Evolutionary conservation across 2,797 vertebrate species (phyloP).

Genomic region (Myotis myotis): DNA sequence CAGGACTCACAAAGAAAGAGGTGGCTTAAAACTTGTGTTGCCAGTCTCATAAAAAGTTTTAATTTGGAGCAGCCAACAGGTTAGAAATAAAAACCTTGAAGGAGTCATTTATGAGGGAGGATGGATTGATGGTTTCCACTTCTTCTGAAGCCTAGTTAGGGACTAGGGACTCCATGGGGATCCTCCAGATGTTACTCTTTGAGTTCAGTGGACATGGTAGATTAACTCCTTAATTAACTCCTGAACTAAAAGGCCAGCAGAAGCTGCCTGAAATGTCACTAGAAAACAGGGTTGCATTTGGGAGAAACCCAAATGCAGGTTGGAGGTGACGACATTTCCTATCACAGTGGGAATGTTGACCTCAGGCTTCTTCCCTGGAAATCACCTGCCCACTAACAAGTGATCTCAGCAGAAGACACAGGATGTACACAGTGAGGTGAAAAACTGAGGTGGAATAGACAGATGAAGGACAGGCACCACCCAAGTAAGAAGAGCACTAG

Average conservation of each 20-base stretch:
- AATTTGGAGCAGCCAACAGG: not conserved
- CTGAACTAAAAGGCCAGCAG: not conserved
- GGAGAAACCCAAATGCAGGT: not conserved
- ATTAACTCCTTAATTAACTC: not conserved
- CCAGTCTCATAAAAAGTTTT: not conserved
- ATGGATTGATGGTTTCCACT: not conserved
- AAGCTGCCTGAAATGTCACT: not conserved
- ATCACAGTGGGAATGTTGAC: not conserved
- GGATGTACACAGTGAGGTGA: fast-evolving
- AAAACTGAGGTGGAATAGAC: not conserved
- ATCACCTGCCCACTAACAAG: not conserved
- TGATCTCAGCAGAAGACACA: not conserved
- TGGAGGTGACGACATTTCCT: not conserved
- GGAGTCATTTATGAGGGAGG: not conserved
- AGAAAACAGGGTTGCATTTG: not conserved
- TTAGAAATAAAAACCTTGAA: not conserved
- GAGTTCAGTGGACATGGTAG: not conserved
- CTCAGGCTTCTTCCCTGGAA: not conserved
- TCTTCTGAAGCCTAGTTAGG: not conserved
- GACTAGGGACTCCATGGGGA: too few species aligned
- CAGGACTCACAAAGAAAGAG: not conserved
- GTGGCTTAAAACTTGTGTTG: not conserved
- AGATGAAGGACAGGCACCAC: not conserved
- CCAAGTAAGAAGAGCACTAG: not conserved
- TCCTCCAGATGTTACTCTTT: not conserved